A percentile compares a stretch with the other conserved stretches of the same genome.
Conservation (phyloP, 2,797 vertebrate genomes). For the Pantherophis vulpinus region DNA sequence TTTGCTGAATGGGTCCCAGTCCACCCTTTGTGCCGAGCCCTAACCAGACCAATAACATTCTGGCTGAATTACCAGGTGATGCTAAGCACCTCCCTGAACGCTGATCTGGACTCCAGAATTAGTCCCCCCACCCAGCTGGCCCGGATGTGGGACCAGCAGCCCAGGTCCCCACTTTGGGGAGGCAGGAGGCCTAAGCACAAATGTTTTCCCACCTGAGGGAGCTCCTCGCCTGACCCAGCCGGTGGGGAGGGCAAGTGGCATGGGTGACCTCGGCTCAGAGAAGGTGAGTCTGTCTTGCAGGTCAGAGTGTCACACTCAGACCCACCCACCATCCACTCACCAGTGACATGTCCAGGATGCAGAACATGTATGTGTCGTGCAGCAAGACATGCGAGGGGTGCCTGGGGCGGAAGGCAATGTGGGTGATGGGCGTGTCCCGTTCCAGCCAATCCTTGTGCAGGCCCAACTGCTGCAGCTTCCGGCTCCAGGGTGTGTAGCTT, state of each 20-base stretch:
- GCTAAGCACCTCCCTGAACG: not conserved
- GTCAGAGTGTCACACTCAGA: too few relatives aligned
- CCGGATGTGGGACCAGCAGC: not conserved
- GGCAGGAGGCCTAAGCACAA: not conserved
- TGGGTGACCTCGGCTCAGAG: not conserved
- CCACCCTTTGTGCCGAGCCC: not conserved
- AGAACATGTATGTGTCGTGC: conserved; percentile 89
- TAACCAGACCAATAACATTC: not conserved
- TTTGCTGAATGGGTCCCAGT: not conserved
- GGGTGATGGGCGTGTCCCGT: conserved; percentile 85
- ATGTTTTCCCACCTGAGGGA: not conserved
- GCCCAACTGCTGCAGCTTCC: conserved; percentile 79
- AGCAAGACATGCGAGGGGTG: conserved; percentile 82
- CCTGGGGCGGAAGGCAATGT: conserved; percentile 81
- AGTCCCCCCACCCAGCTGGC: not conserved
- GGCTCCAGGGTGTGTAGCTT: conserved; percentile 89
- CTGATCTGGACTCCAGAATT: not conserved
- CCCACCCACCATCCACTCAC: conserved; percentile 65
- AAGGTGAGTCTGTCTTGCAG: not conserved
- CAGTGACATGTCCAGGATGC: conserved; percentile 89
- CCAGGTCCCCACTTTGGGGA: not conserved
- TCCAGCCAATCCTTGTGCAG: conserved; percentile 84
- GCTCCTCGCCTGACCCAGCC: not conserved
- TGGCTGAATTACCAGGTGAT: not conserved
- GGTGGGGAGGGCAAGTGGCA: not conserved